These are phyloP conservation scores for Pyrrhia umbra DNA, from an alignment of 2,888 invertebrate genomes.

Conservation along the genomic window DNA sequence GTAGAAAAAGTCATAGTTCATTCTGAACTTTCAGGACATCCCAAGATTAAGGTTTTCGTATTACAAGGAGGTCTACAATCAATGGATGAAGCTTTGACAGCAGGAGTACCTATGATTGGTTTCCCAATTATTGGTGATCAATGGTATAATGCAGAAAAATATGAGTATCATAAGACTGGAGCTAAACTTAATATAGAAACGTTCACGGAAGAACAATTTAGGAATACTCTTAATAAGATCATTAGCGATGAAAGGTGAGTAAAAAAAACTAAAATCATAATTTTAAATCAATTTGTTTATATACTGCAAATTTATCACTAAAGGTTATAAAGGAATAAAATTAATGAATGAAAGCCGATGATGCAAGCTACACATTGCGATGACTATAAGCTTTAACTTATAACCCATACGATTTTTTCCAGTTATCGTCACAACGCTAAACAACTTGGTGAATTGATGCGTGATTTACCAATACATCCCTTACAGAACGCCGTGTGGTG, in stretches of 20 bases:
- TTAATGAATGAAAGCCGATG: no score
- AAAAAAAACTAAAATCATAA: no score
- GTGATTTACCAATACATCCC: slow-evolving; percentile 18
- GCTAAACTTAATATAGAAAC: no score
- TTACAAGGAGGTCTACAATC: slow-evolving; percentile 85
- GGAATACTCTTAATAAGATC: slow-evolving; percentile 59
- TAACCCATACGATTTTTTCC: slow-evolving; percentile 10
- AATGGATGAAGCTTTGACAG: slow-evolving; percentile 79
- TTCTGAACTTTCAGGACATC: no score
- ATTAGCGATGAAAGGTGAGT: slow-evolving; percentile 64
- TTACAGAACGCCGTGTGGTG: slow-evolving; percentile 33
- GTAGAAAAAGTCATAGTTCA: no score
- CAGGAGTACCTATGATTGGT: slow-evolving; percentile 78
- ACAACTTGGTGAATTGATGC: slow-evolving; percentile 25
- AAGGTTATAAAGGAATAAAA: no score
- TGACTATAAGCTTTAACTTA: no score
- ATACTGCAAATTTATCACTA: no score
- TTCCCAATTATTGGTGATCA: slow-evolving; percentile 83
- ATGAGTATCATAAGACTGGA: slow-evolving; percentile 66
- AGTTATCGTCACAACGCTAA: slow-evolving; percentile 28
- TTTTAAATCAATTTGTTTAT: no score
- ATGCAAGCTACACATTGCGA: no score
- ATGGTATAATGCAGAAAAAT: slow-evolving; percentile 75
- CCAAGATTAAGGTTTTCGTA: slow-evolving; percentile 76
- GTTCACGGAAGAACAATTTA: slow-evolving; percentile 65